phyloP scores from a whole-genome alignment of 2,797 vertebrate species.

The Lagocephalus sceleratus region DNA sequence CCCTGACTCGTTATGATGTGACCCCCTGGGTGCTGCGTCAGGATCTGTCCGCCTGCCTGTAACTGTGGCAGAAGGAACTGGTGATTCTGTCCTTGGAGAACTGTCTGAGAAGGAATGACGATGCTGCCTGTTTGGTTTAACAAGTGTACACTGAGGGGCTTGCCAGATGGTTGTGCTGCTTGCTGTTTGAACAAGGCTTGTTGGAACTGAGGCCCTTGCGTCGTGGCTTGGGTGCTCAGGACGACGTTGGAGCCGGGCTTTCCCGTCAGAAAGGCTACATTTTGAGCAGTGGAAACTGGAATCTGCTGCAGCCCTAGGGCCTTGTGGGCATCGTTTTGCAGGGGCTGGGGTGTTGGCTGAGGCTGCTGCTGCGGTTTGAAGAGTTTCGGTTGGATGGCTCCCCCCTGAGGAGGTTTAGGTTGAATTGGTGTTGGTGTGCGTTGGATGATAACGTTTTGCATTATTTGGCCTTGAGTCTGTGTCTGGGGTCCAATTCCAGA shows the following conservation, averaged over 20 bases:
- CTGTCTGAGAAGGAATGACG: slow-evolving; percentile 88
- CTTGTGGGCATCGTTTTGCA: slow-evolving; percentile 78
- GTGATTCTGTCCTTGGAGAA: slow-evolving; percentile 89
- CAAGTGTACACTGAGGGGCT: slow-evolving; percentile 90
- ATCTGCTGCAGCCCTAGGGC: slow-evolving; percentile 76
- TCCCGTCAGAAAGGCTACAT: slow-evolving; percentile 88
- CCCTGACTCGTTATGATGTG: slow-evolving; percentile 89
- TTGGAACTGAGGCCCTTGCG: slow-evolving; percentile 74
- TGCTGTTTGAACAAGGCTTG: slow-evolving; percentile 89
- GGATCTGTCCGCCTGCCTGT: slow-evolving; percentile 86
- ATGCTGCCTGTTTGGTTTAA: slow-evolving; percentile 92
- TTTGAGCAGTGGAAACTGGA: slow-evolving; percentile 81
- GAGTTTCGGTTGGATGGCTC: slow-evolving; percentile 81
- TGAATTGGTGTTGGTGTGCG: slow-evolving; percentile 95
- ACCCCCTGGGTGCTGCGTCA: slow-evolving; percentile 81
- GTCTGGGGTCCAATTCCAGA: slow-evolving; percentile 70
- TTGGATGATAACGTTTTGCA: slow-evolving; percentile 91
- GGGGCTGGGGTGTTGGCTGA: slow-evolving; percentile 64
- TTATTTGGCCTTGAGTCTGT: slow-evolving; percentile 79
- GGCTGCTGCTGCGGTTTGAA: slow-evolving; percentile 72
- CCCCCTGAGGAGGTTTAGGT: slow-evolving; percentile 86
- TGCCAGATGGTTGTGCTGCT: slow-evolving; percentile 72
- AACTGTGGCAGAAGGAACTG: slow-evolving; percentile 89
- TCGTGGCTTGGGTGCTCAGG: slow-evolving; percentile 76
- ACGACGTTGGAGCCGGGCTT: slow-evolving; percentile 88